Percentiles rank a stretch among this genome's conserved stretches.
Evolutionary conservation across 2,797 vertebrate genomes (phyloP).

Genomic region (Phataginus tetradactyla): DNA sequence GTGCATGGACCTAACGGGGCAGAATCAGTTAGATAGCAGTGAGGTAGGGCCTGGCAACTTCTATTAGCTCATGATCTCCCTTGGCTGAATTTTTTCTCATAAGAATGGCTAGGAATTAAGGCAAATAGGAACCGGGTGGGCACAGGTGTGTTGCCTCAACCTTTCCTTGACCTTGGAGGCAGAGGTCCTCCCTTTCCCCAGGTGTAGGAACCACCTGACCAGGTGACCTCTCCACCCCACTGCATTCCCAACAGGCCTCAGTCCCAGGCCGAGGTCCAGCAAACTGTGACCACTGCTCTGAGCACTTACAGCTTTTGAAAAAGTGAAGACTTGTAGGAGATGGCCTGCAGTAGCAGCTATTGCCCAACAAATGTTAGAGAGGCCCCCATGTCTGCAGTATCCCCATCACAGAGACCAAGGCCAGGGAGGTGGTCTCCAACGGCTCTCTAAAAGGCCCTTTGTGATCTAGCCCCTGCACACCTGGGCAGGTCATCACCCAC

Average conservation of each 20-base stretch:
- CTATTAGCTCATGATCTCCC: neutral
- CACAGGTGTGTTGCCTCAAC: neutral
- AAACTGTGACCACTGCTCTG: neutral
- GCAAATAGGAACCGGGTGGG: neutral
- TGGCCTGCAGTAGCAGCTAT: neutral
- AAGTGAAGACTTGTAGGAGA: neutral
- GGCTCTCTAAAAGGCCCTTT: neutral
- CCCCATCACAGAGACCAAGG: neutral
- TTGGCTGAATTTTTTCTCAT: neutral
- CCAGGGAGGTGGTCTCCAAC: neutral
- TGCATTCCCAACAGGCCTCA: neutral
- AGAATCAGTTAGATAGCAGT: neutral
- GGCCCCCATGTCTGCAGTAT: neutral
- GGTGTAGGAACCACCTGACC: slow-evolving; percentile 22
- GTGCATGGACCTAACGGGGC: fast-evolving
- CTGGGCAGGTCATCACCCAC: neutral
- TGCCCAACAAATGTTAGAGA: neutral
- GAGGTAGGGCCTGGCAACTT: neutral
- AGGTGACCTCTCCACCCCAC: neutral
- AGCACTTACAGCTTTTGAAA: neutral
- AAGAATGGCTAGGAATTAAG: neutral
- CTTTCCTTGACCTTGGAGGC: neutral
- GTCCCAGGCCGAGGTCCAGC: neutral
- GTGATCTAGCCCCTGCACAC: neutral
- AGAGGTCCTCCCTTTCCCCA: neutral